Evolutionary conservation across 2,888 invertebrate genomes (phyloP).

Genomic region (Globia sparganii): DNA sequence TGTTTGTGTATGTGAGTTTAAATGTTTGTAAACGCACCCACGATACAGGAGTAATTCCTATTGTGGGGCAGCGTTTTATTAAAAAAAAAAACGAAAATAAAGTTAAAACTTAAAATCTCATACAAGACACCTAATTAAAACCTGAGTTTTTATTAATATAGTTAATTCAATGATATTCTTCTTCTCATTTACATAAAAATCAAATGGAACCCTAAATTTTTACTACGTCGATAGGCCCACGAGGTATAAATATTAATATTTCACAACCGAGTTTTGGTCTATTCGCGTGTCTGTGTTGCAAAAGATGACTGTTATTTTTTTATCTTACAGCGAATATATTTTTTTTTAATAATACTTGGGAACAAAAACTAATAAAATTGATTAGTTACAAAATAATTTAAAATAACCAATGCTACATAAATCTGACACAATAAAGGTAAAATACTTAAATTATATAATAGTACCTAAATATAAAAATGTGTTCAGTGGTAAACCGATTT

Average conservation of each 20-base stretch:
- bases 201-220: background rate
- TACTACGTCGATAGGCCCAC: background rate
- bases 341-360: background rate
- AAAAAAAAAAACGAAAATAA: no score
- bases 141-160: no score
- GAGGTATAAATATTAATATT: slow-evolving; percentile 30
- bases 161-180: no score
- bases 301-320: background rate
- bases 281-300: slow-evolving; percentile 1
- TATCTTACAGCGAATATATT: no score
- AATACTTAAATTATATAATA: background rate
- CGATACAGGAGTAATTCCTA: no score
- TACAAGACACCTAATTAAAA: no score
- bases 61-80: no score
- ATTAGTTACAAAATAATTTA: background rate
- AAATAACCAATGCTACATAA: background rate
- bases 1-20: no score
- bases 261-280: slow-evolving; percentile 2
- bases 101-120: background rate
- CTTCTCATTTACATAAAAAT: no score
- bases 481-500: no score
- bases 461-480: background rate
- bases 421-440: background rate
- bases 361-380: background rate
- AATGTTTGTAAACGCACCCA: no score